Base-by-base conservation (phyloP, 1,140 invertebrate genomes). In the Leptestheria dahalacensis region DNA sequence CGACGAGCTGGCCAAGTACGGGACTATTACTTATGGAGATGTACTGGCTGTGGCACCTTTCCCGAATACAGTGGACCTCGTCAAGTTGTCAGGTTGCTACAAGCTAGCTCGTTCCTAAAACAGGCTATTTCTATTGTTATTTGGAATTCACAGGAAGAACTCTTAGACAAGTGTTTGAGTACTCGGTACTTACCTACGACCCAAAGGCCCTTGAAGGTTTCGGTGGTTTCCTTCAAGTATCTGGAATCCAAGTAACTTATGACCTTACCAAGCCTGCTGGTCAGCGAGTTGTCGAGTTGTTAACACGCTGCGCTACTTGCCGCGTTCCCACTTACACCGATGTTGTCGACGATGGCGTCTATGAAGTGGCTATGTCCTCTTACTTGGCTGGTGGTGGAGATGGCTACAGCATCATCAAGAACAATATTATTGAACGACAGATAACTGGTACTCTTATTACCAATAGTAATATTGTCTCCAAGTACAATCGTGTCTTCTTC, bases 341-440 rank as follows among this genome's bases (percentile, higher is more conserved):
- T 4, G 55, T 78, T 15, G 62, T 73, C 4, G 66, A 68, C 11
- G 64, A 68, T n/a, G 57, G 57, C 11, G 59, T 66, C 21, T 76
- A 75, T 63, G 64, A 59, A n/a, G 59, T 76, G 3, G 66, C 80
- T 2, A 72, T 80, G 24, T 72, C 75, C 33, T 75, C 75, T 56
- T 88, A 82, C 65, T 68, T 88, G 6, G 73, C 79, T 1, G 68
- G 72, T 1, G 84, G 84, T 6, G 85, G 85, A 12, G 84, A 86
- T 64, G 81, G 79, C 1, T 80, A 71, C 56, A 54, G 54, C 0
- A 71, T 77, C 64, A 63, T 78, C 4, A 64, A 65, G 48, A 62
- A 73, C 3, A 67, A 70, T 23, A 58, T 66, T 28, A 9, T 29
- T 23, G 11, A 1, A n/a, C 53, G 33, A n/a, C 53, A 28, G 26